A percentile compares a stretch with the other conserved stretches of the same genome.
These are phyloP conservation scores for Encarsia formosa DNA, from an alignment of 2,888 invertebrate genomes.

Conservation along the genomic window DNA sequence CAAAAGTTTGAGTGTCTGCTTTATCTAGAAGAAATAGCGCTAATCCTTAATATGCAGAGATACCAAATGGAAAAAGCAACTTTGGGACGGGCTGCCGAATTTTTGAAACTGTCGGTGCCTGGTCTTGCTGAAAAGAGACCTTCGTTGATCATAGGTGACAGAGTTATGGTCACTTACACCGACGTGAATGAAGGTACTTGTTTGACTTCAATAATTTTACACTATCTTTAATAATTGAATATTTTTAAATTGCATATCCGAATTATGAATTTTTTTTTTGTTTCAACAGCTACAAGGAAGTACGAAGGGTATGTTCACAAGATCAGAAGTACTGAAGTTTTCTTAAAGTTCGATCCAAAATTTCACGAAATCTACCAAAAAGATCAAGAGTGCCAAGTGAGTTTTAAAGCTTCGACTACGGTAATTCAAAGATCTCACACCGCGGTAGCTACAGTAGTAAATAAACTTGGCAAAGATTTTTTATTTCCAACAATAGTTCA, in stretches of 20 bases:
- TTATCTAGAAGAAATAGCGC: slow-evolving; percentile 77
- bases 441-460: slow-evolving; percentile 62
- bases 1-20: slow-evolving; percentile 70
- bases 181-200: background rate
- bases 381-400: slow-evolving; percentile 67
- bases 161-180: slow-evolving; percentile 51
- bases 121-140: slow-evolving; percentile 85
- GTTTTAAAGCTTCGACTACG: slow-evolving; percentile 65
- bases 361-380: slow-evolving; percentile 75
- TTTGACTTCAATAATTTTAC: slow-evolving; percentile 1
- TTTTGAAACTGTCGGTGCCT: slow-evolving; percentile 69
- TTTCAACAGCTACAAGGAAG: slow-evolving; percentile 40
- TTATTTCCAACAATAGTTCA: slow-evolving; percentile 66
- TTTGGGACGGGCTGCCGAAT: slow-evolving; percentile 65
- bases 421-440: slow-evolving; percentile 68
- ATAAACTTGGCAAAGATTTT: slow-evolving; percentile 62
- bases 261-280: too few species aligned
- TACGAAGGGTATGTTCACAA: slow-evolving; percentile 75
- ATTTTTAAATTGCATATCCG: too few species aligned
- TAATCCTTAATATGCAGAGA: slow-evolving; percentile 60
- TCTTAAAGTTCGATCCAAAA: slow-evolving; percentile 69
- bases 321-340: slow-evolving; percentile 64
- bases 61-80: slow-evolving; percentile 66
- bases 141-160: slow-evolving; percentile 77
- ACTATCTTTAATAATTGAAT: background rate